A percentile compares a stretch with the other conserved stretches of the same genome.
These are phyloP conservation scores for Heliconius cydno DNA, from an alignment of 2,888 invertebrate genomes.

Conservation along the genomic window DNA sequence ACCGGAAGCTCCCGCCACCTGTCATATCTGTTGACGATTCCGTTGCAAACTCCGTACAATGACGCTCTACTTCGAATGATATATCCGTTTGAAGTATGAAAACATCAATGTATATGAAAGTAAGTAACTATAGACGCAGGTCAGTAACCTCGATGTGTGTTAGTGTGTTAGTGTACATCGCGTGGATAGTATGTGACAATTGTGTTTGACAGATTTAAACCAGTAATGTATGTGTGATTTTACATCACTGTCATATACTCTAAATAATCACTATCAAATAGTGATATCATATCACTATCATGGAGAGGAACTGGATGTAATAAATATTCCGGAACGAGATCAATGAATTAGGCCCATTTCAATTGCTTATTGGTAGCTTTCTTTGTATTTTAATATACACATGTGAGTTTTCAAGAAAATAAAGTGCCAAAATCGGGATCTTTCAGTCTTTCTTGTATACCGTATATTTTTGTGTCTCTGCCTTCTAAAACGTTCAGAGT, in stretches of 20 bases:
- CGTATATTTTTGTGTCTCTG: too few species aligned
- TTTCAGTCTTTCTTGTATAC: too few species aligned
- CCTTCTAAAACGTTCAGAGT: too few species aligned
- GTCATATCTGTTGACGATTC: slow-evolving; percentile 30
- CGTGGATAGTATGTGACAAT: slow-evolving; percentile 17
- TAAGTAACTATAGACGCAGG: slow-evolving; percentile 28
- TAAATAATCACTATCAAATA: neutral
- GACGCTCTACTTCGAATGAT: slow-evolving; percentile 27
- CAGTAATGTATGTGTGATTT: slow-evolving; percentile 33
- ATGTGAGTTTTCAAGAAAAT: too few species aligned
- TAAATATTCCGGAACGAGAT: neutral
- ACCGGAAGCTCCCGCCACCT: slow-evolving; percentile 42
- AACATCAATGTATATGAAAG: slow-evolving; percentile 33
- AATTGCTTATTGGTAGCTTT: too few species aligned
- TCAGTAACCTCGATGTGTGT: slow-evolving; percentile 43
- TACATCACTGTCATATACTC: neutral
- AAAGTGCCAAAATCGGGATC: too few species aligned
- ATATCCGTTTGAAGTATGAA: slow-evolving; percentile 18
- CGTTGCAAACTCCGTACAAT: slow-evolving; percentile 28
- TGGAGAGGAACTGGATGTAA: slow-evolving; percentile 48
- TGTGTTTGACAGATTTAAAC: slow-evolving; percentile 22
- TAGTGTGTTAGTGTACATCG: slow-evolving; percentile 35
- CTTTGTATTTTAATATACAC: too few species aligned
- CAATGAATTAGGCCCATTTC: too few species aligned
- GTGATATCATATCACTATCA: slow-evolving; percentile 35